These are phyloP conservation scores for Chelidonichthys spinosus DNA, from an alignment of 2,797 vertebrate genomes.

Conservation along the genomic window DNA sequence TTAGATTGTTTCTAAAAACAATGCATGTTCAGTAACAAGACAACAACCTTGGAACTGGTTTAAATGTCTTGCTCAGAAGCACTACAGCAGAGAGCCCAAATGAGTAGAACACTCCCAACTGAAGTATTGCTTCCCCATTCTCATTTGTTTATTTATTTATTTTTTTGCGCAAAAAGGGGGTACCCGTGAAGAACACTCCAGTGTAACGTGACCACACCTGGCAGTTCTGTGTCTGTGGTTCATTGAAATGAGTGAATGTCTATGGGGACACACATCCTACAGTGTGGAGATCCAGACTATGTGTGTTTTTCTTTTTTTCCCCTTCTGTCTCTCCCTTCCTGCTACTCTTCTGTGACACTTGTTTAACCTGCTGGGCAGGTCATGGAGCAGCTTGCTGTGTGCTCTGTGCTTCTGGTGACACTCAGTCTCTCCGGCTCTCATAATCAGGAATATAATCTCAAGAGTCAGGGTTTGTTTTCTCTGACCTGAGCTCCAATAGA, in stretches of 20 bases:
- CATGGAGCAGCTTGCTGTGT: slow-evolving; percentile 10
- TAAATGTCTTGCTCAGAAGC: background rate
- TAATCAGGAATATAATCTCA: background rate
- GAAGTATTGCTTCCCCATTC: background rate
- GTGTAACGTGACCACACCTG: slow-evolving; percentile 3
- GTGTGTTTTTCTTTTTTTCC: background rate
- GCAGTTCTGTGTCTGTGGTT: slow-evolving; percentile 1
- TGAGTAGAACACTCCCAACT: background rate
- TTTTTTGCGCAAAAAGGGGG: background rate
- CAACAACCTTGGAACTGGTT: background rate
- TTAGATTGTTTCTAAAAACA: background rate
- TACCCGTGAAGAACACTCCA: background rate
- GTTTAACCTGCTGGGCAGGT: slow-evolving; percentile 67
- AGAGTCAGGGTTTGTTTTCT: background rate
- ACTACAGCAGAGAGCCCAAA: background rate
- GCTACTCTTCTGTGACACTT: slow-evolving; percentile 23
- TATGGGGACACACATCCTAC: background rate
- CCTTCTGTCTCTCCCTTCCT: slow-evolving; percentile 15
- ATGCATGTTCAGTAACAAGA: background rate
- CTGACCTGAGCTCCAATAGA: background rate
- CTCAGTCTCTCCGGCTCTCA: background rate
- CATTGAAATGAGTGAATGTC: slow-evolving; percentile 16
- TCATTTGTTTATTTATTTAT: background rate
- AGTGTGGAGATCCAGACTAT: slow-evolving; percentile 1
- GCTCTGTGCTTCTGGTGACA: slow-evolving; percentile 9